Base-by-base conservation (phyloP, 1,140 invertebrate species). In the Hestina assimilis region DNA sequence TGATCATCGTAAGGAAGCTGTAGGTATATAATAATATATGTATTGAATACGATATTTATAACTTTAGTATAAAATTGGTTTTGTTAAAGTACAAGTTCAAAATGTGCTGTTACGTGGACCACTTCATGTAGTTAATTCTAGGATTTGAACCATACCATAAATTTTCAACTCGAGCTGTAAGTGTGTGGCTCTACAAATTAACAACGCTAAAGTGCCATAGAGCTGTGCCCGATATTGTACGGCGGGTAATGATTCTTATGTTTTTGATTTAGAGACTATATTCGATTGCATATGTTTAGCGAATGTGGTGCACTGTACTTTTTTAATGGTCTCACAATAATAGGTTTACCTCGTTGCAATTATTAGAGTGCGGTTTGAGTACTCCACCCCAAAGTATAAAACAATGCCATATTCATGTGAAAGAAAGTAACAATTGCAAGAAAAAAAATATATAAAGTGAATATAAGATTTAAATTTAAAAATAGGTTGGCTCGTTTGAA, bases 241-340 rank as follows among this genome's bases (percentile, higher is more conserved):
- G 31, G 8, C 15, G 14, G 9, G 8, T 38, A 19, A 19, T 38
- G 6, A 9, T 19, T 38, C 33, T 19, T 38, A 9, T 17, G 33
- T 4, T 17, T 15, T n/a, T 11, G 1, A 8, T 17, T 17, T 47
- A 47, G 21, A 29, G 28, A 31, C 40, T 20, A 21, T 15, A 42
- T 53, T 53, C 7, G 40, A 31, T 23, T 20, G 50, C 38, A 20
- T 29, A 19, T 24, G 48, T 29, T 57, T 38, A 12, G 19, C 24
- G 23, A 38, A 11, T 21, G 26, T 43, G 20, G 20, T 11, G 11
- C 41, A 51, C 47, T 28, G 48, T 51, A 58, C 38, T 43, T 38
- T 46, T n/a, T 43, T 58, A 38, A 57, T 48, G 46, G 24, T 50
- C 26, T 38, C 58, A 48, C 53, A 60, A 56, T 61, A 56, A 54